A percentile compares a stretch with the other conserved stretches of the same genome.
phyloP scores from a whole-genome alignment of 2,113 vertebrate species.

The Clinocottus analis region DNA sequence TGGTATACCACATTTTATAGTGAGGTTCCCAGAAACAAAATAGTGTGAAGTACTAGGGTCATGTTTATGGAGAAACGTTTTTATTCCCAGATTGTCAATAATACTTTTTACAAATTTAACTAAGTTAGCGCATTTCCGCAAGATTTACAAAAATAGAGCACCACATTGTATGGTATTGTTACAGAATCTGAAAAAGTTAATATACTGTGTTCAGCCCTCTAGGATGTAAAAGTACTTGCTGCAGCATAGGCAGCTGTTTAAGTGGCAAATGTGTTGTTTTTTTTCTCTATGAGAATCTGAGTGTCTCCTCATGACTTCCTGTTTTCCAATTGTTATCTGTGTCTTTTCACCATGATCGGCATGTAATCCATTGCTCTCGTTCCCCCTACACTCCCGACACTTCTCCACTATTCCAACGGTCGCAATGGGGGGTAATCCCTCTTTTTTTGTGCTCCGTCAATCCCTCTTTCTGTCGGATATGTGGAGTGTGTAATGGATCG shows the following conservation, averaged over 20 bases:
- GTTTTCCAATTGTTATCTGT: slow-evolving; percentile 29
- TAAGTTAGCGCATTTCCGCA: background rate
- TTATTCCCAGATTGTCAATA: background rate
- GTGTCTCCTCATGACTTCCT: slow-evolving; percentile 11
- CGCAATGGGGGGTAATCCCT: slow-evolving; percentile 58
- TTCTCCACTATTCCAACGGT: slow-evolving; percentile 33
- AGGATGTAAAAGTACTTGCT: background rate
- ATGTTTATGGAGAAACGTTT: background rate
- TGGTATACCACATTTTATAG: background rate
- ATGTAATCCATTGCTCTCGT: slow-evolving; percentile 58
- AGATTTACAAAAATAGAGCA: background rate
- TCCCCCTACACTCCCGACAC: slow-evolving; percentile 13
- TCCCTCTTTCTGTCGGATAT: slow-evolving; percentile 53
- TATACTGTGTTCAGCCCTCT: background rate
- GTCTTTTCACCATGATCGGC: slow-evolving; percentile 34
- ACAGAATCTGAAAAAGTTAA: slow-evolving; percentile 1
- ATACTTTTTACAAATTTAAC: background rate
- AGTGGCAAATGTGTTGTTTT: too few relatives aligned
- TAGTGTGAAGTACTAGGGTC: background rate
- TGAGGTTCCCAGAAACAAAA: background rate
- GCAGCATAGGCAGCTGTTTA: slow-evolving; percentile 4
- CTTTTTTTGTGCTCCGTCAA: slow-evolving; percentile 58
- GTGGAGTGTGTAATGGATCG: slow-evolving; percentile 69
- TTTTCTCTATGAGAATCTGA: slow-evolving; percentile 21
- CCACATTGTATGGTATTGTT: background rate